These are phyloP conservation scores for Danio aesculapii DNA, from an alignment of 2,797 vertebrate species.

Conservation along the genomic window DNA sequence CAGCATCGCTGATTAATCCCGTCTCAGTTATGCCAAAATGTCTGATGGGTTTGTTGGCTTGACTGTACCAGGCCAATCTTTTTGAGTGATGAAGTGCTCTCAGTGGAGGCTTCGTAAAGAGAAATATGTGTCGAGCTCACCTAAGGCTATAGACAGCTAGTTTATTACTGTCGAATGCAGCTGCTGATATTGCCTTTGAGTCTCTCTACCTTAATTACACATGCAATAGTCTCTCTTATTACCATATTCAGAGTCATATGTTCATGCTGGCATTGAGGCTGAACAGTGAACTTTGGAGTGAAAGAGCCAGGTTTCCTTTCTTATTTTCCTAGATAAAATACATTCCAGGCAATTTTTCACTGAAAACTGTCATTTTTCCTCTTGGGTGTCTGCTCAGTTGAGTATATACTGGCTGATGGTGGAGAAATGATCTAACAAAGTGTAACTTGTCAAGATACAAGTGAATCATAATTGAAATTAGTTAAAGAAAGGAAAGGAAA, in stretches of 20 bases:
- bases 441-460: not conserved
- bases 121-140: conserved; percentile 1
- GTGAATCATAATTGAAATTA: not conserved
- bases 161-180: conserved; percentile 33
- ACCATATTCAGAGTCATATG: conserved; percentile 33
- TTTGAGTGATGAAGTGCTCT: conserved; percentile 38
- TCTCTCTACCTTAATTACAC: conserved; percentile 53
- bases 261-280: conserved; percentile 25
- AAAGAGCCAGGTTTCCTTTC: not conserved
- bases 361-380: not conserved
- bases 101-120: conserved; percentile 17
- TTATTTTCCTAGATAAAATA: not conserved
- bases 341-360: not conserved
- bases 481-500: not conserved
- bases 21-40: conserved; percentile 26
- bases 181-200: conserved; percentile 32
- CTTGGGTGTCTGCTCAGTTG: not conserved
- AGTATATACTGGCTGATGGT: not conserved
- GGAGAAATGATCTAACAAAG: not conserved
- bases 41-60: conserved; percentile 32
- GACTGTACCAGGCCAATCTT: conserved; percentile 38
- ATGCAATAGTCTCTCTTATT: conserved; percentile 39
- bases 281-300: not conserved
- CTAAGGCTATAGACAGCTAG: conserved; percentile 39
- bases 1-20: conserved; percentile 41